Evolutionary conservation across 1,140 invertebrate genomes (phyloP).

Genomic region (Trichogramma pretiosum): DNA sequence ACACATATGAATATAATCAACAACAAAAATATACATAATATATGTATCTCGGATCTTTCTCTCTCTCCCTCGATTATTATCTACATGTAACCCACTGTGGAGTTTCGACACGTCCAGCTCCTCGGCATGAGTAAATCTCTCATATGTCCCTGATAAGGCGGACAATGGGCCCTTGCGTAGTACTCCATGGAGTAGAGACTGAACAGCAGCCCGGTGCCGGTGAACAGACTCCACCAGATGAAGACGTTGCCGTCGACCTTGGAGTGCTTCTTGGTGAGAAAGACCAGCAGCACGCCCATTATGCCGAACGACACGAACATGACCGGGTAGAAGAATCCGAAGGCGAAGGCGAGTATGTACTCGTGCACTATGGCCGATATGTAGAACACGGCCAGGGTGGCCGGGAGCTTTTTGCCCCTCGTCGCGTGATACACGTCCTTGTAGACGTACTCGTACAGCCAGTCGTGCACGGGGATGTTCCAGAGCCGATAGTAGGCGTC

Average conservation of each 20-base stretch:
- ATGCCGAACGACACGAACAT: constrained; percentile 63
- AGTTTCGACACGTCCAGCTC: constrained; percentile 48
- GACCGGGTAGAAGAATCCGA: constrained; percentile 81
- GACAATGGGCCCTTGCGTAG: constrained; percentile 74
- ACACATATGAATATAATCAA: no score
- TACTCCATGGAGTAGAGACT: constrained; percentile 78
- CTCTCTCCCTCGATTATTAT: no score
- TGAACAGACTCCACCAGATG: constrained; percentile 69
- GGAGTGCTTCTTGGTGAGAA: constrained; percentile 45
- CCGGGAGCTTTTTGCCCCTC: constrained; percentile 44
- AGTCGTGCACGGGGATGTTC: constrained; percentile 92
- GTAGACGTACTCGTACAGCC: constrained; percentile 89
- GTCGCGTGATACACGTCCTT: constrained; percentile 63
- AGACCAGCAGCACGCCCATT: constrained; percentile 51
- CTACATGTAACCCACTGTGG: no score
- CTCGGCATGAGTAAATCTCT: constrained; percentile 48
- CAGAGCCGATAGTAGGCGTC: constrained; percentile 80
- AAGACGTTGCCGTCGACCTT: constrained; percentile 64
- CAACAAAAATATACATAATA: no score
- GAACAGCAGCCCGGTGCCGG: constrained; percentile 67
- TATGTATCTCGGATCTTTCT: no score
- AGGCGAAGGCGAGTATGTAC: constrained; percentile 67
- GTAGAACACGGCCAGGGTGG: constrained; percentile 53
- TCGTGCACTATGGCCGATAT: constrained; percentile 74
- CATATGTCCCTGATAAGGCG: constrained; percentile 39